phyloP scores from a whole-genome alignment of 2,888 invertebrate species.

The Scrobipalpa costella region DNA sequence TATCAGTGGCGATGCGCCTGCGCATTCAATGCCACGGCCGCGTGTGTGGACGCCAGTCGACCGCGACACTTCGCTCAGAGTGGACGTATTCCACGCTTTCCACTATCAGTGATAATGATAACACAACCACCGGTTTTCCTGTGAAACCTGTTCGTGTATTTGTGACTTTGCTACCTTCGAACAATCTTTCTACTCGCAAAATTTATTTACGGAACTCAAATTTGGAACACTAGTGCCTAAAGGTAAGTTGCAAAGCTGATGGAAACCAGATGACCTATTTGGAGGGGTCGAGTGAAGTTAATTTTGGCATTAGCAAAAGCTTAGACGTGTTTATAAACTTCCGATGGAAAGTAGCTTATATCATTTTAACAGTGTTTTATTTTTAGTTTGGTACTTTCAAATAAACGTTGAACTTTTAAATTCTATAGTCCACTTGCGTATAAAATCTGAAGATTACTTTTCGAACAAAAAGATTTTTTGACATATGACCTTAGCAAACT shows the following conservation, averaged over 20 bases:
- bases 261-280: neutral
- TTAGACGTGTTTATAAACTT: neutral
- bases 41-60: constrained; percentile 46
- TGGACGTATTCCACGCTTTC: constrained; percentile 39
- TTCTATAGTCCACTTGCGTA: neutral
- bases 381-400: neutral
- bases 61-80: constrained; percentile 33
- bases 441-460: neutral
- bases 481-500: neutral
- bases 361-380: too few species aligned
- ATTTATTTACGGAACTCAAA: neutral
- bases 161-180: constrained; percentile 27
- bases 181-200: constrained; percentile 12
- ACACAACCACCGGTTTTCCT: constrained; percentile 31
- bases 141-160: constrained; percentile 35
- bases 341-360: too few species aligned
- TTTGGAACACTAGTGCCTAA: constrained; percentile 19
- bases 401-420: neutral
- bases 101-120: constrained; percentile 35
- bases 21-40: constrained; percentile 56
- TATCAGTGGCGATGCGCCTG: constrained; percentile 39
- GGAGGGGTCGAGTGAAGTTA: constrained; percentile 2
- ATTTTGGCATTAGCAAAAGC: neutral
- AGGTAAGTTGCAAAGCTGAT: constrained; percentile 25
- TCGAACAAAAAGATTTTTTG: neutral